Conservation (phyloP, 2,888 invertebrate genomes). For the Acronicta aceris region DNA sequence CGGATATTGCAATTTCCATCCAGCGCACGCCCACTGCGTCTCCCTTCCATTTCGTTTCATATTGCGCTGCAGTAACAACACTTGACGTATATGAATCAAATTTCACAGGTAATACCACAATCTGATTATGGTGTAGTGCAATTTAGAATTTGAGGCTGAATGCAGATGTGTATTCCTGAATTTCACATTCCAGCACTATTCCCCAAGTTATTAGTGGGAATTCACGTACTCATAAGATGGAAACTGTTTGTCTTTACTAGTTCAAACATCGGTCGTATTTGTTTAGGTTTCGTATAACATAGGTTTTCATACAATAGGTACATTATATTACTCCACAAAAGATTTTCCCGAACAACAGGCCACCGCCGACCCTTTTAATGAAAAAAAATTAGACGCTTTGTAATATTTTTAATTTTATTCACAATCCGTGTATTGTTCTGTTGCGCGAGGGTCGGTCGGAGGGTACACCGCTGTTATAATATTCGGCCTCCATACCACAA, state of each 20-base stretch:
- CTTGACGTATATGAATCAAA: slow-evolving; percentile 73
- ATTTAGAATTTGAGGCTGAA: slow-evolving; percentile 5
- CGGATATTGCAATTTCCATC: slow-evolving; percentile 85
- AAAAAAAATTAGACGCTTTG: slow-evolving; percentile 65
- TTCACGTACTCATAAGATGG: slow-evolving; percentile 17
- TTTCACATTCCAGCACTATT: slow-evolving; percentile 11
- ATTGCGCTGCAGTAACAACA: slow-evolving; percentile 71
- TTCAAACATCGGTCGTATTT: slow-evolving; percentile 50
- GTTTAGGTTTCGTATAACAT: slow-evolving; percentile 35
- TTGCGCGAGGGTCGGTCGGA: slow-evolving; percentile 64
- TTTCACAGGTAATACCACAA: slow-evolving; percentile 57
- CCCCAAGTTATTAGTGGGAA: slow-evolving; percentile 14
- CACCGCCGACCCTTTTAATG: slow-evolving; percentile 59
- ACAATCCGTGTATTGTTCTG: slow-evolving; percentile 74
- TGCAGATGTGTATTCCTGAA: background rate
- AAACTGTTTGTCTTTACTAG: slow-evolving; percentile 29
- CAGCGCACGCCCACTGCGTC: slow-evolving; percentile 72
- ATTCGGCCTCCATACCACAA: slow-evolving; percentile 72
- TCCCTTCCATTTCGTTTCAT: slow-evolving; percentile 79
- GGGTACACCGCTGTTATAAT: slow-evolving; percentile 69
- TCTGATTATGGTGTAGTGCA: slow-evolving; percentile 38
- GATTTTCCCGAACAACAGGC: slow-evolving; percentile 61
- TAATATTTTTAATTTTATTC: slow-evolving; percentile 80
- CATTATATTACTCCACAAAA: slow-evolving; percentile 59
- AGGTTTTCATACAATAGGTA: slow-evolving; percentile 36